These are phyloP conservation scores for Macaria notata DNA, from an alignment of 2,888 invertebrate genomes.

Conservation along the genomic window DNA sequence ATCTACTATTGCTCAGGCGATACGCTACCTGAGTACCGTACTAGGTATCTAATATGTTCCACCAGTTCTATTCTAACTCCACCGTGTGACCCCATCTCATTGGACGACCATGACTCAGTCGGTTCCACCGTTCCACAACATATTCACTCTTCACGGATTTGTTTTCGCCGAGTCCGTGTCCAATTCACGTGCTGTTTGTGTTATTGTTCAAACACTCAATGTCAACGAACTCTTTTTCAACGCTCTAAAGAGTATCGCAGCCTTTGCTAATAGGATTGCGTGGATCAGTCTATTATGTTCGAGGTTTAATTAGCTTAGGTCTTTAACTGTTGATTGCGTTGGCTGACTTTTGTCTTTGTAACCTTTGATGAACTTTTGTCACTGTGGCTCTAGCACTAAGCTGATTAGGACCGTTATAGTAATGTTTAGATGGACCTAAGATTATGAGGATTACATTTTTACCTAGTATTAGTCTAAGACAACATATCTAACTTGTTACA, in stretches of 20 bases:
- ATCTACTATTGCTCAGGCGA: no score
- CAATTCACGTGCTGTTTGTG: constrained; percentile 18
- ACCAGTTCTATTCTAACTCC: no score
- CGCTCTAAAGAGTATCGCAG: constrained; percentile 22
- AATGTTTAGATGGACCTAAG: background rate
- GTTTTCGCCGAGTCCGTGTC: constrained; percentile 16
- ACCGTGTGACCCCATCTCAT: no score
- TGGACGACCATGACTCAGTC: constrained; percentile 4
- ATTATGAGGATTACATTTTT: no score
- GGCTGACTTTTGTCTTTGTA: background rate
- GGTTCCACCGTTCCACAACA: constrained; percentile 1
- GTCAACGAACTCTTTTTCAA: constrained; percentile 28
- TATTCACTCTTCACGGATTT: constrained; percentile 14
- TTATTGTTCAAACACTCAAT: constrained; percentile 24
- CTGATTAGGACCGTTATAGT: no score
- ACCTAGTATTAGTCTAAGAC: no score
- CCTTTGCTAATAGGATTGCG: constrained; percentile 30
- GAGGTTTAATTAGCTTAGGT: constrained; percentile 16
- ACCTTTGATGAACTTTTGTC: constrained; percentile 1
- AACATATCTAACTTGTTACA: no score
- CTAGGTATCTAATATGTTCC: no score
- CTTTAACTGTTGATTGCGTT: constrained; percentile 6
- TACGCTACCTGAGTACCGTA: no score
- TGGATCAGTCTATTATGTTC: constrained; percentile 27
- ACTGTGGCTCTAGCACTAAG: no score